Base-by-base conservation (phyloP, 2,888 invertebrate species). In the Volucella zonaria region DNA sequence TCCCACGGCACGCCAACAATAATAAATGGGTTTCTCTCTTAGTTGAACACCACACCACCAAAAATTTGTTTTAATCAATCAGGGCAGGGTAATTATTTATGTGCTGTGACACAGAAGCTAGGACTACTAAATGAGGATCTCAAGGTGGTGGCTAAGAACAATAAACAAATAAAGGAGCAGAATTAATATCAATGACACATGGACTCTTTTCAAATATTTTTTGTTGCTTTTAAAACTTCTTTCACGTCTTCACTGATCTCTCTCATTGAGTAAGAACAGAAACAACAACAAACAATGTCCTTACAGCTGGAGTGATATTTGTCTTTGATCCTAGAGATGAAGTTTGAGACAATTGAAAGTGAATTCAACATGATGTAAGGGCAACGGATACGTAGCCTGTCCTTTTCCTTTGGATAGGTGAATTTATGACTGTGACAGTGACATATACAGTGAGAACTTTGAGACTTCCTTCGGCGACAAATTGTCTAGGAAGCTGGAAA, bases 361-460 rank as follows among this genome's bases (percentile, higher is more conserved):
- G 80, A 83, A 80, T 67, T 6, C 31, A 78, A 68, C 68, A 70
- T 70, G 68, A 78, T 45, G 78, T 70, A 68, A 78, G 70, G 45
- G 59, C n/a, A 52, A 70, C 52, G 52, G 31, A 31, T 31, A 54
- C n/a, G 14, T 52, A 18, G 15, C n/a, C 49, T 38, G 42, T 51
- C 31, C 31, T 31, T 4, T 56, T 49, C 18, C 59, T 40, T 38
- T 49, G 1, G 51, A 74, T 66, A 62, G 61, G 56, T 42, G 71
- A 76, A 80, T 85, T 80, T 85, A 85, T 81, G 64, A 68, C 38
- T 68, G 81, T 51, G 80, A 31, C 75, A 85, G 10, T 71, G 76
- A 73, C 71, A 85, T 85, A 67, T 73, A 71, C 38, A 66, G 40
- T 67, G 45, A 45, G 56, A 71, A 67, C 31, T 61, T 40, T 47